phyloP scores from a whole-genome alignment of 2,797 vertebrate species.

The Sebastes hopkinsi region DNA sequence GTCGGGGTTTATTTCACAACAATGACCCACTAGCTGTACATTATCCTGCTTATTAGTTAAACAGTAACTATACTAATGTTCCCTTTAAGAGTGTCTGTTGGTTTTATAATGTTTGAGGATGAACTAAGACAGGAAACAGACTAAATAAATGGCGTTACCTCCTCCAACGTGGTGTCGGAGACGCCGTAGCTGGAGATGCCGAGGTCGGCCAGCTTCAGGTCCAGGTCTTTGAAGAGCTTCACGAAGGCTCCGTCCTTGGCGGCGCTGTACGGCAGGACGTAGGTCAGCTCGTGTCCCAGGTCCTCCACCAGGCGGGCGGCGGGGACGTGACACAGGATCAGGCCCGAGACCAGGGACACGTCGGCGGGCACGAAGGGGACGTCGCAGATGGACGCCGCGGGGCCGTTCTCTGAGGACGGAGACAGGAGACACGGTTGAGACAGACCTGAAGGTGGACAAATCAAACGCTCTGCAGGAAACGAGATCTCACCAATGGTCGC shows the following conservation, averaged over 20 bases:
- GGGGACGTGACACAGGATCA: slow-evolving; percentile 91
- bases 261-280: slow-evolving; percentile 91
- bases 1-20: too few relatives aligned
- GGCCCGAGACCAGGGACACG: slow-evolving; percentile 88
- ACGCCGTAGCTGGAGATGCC: slow-evolving; percentile 97
- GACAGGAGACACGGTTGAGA: slow-evolving; percentile 8
- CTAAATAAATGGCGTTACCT: slow-evolving; percentile 69
- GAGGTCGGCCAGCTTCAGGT: slow-evolving; percentile 89
- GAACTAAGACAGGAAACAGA: too few relatives aligned
- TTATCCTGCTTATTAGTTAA: too few relatives aligned
- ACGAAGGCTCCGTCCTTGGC: slow-evolving; percentile 94
- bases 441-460: neutral
- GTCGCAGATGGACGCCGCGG: slow-evolving; percentile 13
- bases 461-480: neutral
- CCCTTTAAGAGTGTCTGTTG: too few relatives aligned
- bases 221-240: slow-evolving; percentile 93
- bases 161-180: slow-evolving; percentile 95
- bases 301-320: slow-evolving; percentile 92
- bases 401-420: slow-evolving; percentile 59
- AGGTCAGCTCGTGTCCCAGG: slow-evolving; percentile 94
- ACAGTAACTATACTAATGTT: too few relatives aligned
- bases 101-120: too few relatives aligned
- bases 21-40: too few relatives aligned
- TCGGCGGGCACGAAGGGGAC: slow-evolving; percentile 69
- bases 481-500: slow-evolving; percentile 88